Conservation (phyloP, 2,888 invertebrate genomes). For the Drosophila kanekoi region DNA sequence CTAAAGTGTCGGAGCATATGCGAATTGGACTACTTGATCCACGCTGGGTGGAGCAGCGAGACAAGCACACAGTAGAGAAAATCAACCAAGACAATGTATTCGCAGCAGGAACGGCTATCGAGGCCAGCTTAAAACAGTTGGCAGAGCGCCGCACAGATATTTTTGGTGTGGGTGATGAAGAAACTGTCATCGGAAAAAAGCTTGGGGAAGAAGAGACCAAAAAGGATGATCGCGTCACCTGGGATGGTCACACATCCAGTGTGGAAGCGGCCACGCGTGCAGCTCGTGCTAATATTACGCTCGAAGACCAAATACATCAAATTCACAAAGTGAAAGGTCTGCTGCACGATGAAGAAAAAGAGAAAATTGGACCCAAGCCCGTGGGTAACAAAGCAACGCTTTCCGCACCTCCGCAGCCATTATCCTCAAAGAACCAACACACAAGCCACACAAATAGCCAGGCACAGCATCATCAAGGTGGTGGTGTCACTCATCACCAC, state of each 20-base stretch:
- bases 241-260: constrained; percentile 99
- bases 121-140: constrained; percentile 96
- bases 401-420: constrained; percentile 83
- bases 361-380: constrained; percentile 97
- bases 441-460: constrained; percentile 43
- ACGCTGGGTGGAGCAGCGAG: constrained; percentile 98
- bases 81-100: constrained; percentile 92
- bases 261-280: constrained; percentile 98
- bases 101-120: constrained; percentile 92
- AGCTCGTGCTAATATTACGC: constrained; percentile 96
- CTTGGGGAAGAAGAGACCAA: constrained; percentile 95
- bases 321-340: constrained; percentile 98
- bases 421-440: constrained; percentile 58
- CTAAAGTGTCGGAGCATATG: constrained; percentile 99
- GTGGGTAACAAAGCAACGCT: constrained; percentile 85
- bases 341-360: constrained; percentile 97
- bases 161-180: constrained; percentile 99
- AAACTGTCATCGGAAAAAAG: constrained; percentile 99
- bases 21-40: constrained; percentile 98
- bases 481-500: constrained; percentile 67
- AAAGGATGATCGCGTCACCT: constrained; percentile 96
- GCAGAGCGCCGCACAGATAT: constrained; percentile 99
- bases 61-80: constrained; percentile 96
- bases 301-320: constrained; percentile 98
- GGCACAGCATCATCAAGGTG: constrained; percentile 63